Percentiles rank a stretch among this genome's conserved stretches.
phyloP scores from a whole-genome alignment of 2,797 vertebrate species.

The Selene dorsalis region DNA sequence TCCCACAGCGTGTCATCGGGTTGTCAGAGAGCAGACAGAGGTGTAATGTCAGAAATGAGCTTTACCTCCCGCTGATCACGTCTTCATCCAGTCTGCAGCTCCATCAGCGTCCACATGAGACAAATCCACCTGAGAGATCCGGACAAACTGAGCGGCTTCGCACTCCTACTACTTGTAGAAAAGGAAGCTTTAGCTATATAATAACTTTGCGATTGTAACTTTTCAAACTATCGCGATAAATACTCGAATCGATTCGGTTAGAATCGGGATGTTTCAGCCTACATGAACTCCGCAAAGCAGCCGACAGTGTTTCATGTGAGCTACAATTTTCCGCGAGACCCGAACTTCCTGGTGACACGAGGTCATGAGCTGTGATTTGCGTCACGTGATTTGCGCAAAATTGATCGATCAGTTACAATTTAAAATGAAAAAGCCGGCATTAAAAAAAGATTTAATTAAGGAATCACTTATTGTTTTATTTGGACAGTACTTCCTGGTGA shows the following conservation, averaged over 20 bases:
- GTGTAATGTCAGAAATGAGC: not conserved
- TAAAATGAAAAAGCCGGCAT: not conserved
- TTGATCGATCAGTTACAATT: not conserved
- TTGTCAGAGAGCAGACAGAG: not conserved
- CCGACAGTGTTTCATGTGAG: not conserved
- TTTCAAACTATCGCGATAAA: not conserved
- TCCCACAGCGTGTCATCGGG: not conserved
- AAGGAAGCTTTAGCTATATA: not conserved
- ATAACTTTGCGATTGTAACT: not conserved
- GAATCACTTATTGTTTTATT: too few relatives aligned
- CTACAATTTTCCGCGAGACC: not conserved
- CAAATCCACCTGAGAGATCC: not conserved
- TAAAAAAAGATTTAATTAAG: too few relatives aligned
- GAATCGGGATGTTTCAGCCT: too few relatives aligned
- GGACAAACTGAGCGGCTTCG: not conserved
- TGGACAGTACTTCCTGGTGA: too few relatives aligned
- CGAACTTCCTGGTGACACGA: not conserved
- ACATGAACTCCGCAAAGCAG: not conserved
- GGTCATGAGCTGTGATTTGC: not conserved
- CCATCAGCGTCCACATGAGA: not conserved
- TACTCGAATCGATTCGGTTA: not conserved
- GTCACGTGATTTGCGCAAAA: slow-evolving; percentile 2
- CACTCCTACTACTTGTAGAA: too few relatives aligned
- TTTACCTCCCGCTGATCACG: not conserved
- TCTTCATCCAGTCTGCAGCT: not conserved